These are phyloP conservation scores for Pachypeltis micranthus DNA, from an alignment of 1,140 invertebrate genomes.

Conservation along the genomic window DNA sequence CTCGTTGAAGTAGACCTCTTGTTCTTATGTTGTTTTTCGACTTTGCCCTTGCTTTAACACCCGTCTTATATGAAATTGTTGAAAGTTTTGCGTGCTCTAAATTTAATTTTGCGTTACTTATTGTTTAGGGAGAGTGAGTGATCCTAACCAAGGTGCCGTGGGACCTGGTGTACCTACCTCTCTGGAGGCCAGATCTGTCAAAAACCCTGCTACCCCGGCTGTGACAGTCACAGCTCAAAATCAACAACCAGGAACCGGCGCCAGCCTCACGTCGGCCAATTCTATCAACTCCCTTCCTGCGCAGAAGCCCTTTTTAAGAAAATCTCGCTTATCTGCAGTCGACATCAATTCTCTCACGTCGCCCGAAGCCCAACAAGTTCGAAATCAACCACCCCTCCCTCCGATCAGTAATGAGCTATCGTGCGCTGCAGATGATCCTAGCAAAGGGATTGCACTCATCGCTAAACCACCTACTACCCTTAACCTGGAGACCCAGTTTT, in stretches of 20 bases:
- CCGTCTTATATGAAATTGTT: no score
- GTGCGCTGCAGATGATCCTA: conserved; percentile 29
- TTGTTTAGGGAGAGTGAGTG: no score
- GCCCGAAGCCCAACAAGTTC: conserved; percentile 39
- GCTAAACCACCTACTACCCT: conserved; percentile 2
- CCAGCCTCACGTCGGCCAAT: conserved; percentile 4
- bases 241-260: conserved; percentile 36
- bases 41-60: no score
- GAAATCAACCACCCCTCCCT: not conserved
- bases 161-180: not conserved
- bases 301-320: conserved; percentile 42
- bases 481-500: conserved; percentile 22
- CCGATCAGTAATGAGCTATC: conserved; percentile 16
- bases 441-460: conserved; percentile 36
- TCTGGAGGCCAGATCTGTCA: not conserved
- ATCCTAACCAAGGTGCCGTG: no score
- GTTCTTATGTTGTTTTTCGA: no score
- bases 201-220: not conserved
- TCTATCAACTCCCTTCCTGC: conserved; percentile 7
- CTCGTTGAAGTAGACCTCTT: no score
- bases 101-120: no score
- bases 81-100: no score
- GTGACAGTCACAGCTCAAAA: not conserved
- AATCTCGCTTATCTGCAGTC: conserved; percentile 39
- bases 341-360: conserved; percentile 40